A percentile compares a stretch with the other conserved stretches of the same genome.
phyloP scores from a whole-genome alignment of 2,797 vertebrate genomes.

The Mallotus villosus region DNA sequence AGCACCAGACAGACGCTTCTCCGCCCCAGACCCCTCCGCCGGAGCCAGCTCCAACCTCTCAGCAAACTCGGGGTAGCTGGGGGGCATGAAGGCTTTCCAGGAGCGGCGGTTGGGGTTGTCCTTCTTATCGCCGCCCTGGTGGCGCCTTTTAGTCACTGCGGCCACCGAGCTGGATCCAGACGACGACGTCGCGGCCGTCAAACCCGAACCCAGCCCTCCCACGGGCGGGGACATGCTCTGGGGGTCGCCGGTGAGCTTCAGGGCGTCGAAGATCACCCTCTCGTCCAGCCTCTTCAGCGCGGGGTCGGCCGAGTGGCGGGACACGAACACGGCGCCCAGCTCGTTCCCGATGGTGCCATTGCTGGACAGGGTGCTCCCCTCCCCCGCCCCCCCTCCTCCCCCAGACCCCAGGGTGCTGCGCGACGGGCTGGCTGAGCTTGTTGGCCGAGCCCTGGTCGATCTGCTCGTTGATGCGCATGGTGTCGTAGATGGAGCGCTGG shows the following conservation, averaged over 20 bases:
- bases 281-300: slow-evolving; percentile 87
- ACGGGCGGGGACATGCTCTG: slow-evolving; percentile 85
- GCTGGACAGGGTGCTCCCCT: slow-evolving; percentile 90
- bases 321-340: slow-evolving; percentile 79
- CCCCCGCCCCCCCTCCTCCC: slow-evolving; percentile 65
- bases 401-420: slow-evolving; percentile 88
- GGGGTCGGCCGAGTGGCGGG: slow-evolving; percentile 71
- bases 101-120: slow-evolving; percentile 94
- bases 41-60: slow-evolving; percentile 89
- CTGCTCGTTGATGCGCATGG: slow-evolving; percentile 98
- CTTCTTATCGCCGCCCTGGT: slow-evolving; percentile 79
- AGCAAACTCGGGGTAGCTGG: slow-evolving; percentile 92
- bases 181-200: slow-evolving; percentile 66
- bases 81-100: slow-evolving; percentile 97
- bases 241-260: slow-evolving; percentile 90
- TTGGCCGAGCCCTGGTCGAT: slow-evolving; percentile 95
- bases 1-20: slow-evolving; percentile 81
- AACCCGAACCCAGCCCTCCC: slow-evolving; percentile 57
- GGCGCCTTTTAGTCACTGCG: slow-evolving; percentile 75
- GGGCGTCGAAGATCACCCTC: slow-evolving; percentile 93
- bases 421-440: slow-evolving; percentile 90
- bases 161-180: slow-evolving; percentile 70
- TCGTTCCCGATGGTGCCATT: slow-evolving; percentile 90
- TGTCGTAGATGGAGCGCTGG: slow-evolving; percentile 96
- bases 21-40: slow-evolving; percentile 71